Conservation (phyloP, 2,113 vertebrate species). For the Myotis yumanensis region DNA sequence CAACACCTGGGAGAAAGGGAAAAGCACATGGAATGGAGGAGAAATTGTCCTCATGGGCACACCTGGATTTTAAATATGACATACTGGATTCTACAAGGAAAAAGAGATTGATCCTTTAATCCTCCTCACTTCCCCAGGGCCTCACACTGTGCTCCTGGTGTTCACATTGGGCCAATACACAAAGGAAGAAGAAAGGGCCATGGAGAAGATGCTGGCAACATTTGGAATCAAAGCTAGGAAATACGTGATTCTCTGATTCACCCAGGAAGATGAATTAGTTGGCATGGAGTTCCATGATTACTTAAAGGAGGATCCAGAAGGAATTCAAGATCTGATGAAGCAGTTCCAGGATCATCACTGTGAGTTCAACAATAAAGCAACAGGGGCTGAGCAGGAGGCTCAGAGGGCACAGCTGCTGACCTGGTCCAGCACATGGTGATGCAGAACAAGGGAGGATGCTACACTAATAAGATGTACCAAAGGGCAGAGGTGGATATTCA, state of each 20-base stretch:
- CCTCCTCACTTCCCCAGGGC: slow-evolving; percentile 30
- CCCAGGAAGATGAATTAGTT: slow-evolving; percentile 49
- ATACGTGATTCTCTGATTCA: slow-evolving; percentile 64
- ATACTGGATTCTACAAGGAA: slow-evolving; percentile 45
- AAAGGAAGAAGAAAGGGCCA: background rate
- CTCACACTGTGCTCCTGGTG: background rate
- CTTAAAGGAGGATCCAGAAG: fast-evolving
- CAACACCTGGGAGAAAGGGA: no score
- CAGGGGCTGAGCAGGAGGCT: background rate
- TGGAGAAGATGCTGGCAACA: background rate
- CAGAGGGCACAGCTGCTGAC: slow-evolving; percentile 47
- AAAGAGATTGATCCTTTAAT: slow-evolving; percentile 80
- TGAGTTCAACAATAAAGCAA: slow-evolving; percentile 44
- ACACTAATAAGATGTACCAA: background rate
- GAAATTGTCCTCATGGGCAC: no score
- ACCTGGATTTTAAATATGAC: background rate
- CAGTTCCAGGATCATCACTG: slow-evolving; percentile 1
- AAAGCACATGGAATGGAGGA: no score
- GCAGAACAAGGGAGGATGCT: background rate
- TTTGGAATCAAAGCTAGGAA: slow-evolving; percentile 2
- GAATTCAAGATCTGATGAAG: background rate
- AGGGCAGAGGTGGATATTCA: slow-evolving; percentile 64
- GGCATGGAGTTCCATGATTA: background rate
- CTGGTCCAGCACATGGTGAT: background rate
- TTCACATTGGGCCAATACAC: background rate